Evolutionary conservation across 2,888 invertebrate genomes (phyloP).

Genomic region (Andrena bucephala): DNA sequence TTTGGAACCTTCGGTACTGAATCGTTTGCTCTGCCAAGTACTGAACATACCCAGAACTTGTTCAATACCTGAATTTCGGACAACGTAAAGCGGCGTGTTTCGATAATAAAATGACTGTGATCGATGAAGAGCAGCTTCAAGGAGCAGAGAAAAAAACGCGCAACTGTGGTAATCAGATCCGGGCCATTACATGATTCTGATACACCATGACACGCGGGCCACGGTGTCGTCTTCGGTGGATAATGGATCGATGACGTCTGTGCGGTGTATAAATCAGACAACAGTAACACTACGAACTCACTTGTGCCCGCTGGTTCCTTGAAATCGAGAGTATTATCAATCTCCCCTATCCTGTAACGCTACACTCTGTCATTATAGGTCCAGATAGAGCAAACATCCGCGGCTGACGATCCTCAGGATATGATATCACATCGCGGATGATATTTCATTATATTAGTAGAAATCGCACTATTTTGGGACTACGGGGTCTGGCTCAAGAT

Average conservation of each 20-base stretch:
- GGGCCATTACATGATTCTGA: constrained; percentile 5
- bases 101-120: background rate
- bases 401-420: background rate
- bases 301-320: background rate
- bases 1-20: background rate
- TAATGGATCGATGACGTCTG: constrained; percentile 27
- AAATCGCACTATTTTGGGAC: too few relatives aligned
- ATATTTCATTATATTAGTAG: background rate
- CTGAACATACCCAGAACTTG: too few relatives aligned
- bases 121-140: background rate
- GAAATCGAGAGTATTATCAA: background rate
- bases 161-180: constrained; percentile 28
- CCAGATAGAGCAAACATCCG: background rate
- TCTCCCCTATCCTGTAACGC: background rate
- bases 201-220: background rate
- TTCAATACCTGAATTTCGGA: too few relatives aligned
- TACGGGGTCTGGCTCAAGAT: too few relatives aligned
- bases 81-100: background rate
- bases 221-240: constrained; percentile 12
- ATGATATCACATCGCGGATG: background rate
- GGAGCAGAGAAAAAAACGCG: background rate
- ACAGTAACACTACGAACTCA: background rate
- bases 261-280: background rate
- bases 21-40: too few relatives aligned
- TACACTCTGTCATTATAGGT: background rate